phyloP scores from a whole-genome alignment of 2,888 invertebrate genomes.

The Leistus spinibarbis region DNA sequence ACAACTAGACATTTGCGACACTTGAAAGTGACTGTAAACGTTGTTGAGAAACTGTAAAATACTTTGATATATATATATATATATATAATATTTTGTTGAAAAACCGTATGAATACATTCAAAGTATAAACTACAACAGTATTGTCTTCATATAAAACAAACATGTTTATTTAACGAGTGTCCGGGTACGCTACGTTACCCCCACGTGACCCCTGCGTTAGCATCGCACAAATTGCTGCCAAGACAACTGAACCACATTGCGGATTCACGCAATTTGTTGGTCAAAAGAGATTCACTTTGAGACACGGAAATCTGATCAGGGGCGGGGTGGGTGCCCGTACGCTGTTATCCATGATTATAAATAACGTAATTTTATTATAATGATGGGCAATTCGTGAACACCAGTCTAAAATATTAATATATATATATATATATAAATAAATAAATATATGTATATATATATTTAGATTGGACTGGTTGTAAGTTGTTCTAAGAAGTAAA shows the following conservation, averaged over 20 bases:
- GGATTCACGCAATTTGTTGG: no score
- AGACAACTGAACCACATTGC: no score
- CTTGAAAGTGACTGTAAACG: not conserved
- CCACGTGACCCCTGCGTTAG: not conserved
- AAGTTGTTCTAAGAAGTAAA: not conserved
- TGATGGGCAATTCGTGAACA: not conserved
- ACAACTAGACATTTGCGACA: not conserved
- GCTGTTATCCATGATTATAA: not conserved
- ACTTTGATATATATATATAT: no score
- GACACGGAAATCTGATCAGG: no score
- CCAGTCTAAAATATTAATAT: no score
- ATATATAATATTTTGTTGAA: not conserved
- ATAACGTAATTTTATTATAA: not conserved
- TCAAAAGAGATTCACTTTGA: no score
- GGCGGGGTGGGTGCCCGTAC: not conserved
- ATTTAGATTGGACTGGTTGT: not conserved
- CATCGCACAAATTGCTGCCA: not conserved
- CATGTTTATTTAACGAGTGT: not conserved
- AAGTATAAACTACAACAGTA: not conserved
- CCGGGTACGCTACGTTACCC: not conserved
- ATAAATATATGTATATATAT: not conserved
- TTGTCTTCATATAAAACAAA: not conserved
- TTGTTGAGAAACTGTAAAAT: not conserved
- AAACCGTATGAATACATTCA: not conserved
- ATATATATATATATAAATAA: no score